A percentile compares a stretch with the other conserved stretches of the same genome.
Conservation (phyloP, 2,888 invertebrate species). For the Steinernema carpocapsae region DNA sequence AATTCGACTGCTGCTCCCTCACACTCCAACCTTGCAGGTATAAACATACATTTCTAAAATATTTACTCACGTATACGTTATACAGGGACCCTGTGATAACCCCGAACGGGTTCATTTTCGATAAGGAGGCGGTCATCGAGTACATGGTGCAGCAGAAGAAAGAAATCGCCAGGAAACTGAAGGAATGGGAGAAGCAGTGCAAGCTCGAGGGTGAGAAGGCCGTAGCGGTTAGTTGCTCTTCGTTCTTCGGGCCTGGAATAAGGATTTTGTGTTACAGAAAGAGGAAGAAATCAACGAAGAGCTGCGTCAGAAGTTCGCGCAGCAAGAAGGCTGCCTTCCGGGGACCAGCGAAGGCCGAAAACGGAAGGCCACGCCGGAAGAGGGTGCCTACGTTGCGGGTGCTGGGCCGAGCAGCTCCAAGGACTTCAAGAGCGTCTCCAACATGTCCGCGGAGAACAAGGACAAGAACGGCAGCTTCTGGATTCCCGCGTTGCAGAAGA, state of each 20-base stretch:
- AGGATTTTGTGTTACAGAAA: no score
- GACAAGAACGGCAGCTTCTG: slow-evolving; percentile 72
- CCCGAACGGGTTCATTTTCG: slow-evolving; percentile 87
- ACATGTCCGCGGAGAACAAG: slow-evolving; percentile 79
- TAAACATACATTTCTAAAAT: no score
- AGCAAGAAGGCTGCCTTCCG: slow-evolving; percentile 42
- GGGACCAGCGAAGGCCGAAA: slow-evolving; percentile 16
- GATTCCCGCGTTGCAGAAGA: slow-evolving; percentile 87
- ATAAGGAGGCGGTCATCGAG: slow-evolving; percentile 93
- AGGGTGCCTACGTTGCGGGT: slow-evolving; percentile 23
- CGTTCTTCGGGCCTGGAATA: no score
- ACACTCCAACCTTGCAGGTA: slow-evolving; percentile 93
- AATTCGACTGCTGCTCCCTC: slow-evolving; percentile 95
- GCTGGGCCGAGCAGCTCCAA: slow-evolving; percentile 21
- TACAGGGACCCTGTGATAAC: slow-evolving; percentile 65
- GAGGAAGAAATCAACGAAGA: slow-evolving; percentile 43
- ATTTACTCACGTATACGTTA: no score
- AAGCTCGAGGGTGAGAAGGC: slow-evolving; percentile 52
- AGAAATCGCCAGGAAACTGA: slow-evolving; percentile 84
- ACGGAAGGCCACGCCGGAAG: slow-evolving; percentile 25
- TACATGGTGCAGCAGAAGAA: slow-evolving; percentile 92
- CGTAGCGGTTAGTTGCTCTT: no score
- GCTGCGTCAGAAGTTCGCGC: slow-evolving; percentile 49
- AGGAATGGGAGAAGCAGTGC: slow-evolving; percentile 79
- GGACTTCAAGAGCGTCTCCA: slow-evolving; percentile 75